Percentiles rank a stretch among this genome's conserved stretches.
phyloP scores from a whole-genome alignment of 2,797 vertebrate species.

The Neosilurus mollespiculum region DNA sequence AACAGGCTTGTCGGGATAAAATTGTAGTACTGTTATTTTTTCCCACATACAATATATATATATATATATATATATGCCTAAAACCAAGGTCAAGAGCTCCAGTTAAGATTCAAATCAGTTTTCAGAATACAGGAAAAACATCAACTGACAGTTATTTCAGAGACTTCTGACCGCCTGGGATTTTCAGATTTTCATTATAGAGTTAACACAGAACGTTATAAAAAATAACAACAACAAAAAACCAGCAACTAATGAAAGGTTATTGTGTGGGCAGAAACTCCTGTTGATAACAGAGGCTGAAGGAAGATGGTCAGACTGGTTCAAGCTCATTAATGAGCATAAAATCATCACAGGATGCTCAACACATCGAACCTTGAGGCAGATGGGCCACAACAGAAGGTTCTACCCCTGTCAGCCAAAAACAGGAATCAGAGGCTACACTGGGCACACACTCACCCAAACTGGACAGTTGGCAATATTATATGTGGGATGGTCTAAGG shows the following conservation, averaged over 20 bases:
- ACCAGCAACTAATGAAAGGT: background rate
- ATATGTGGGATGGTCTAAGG: background rate
- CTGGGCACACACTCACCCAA: background rate
- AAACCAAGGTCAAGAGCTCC: background rate
- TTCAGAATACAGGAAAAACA: background rate
- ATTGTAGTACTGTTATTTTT: too few species aligned
- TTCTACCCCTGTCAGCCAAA: background rate
- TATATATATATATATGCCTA: too few species aligned
- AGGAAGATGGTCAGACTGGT: background rate
- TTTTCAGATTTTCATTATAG: background rate
- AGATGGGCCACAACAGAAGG: background rate
- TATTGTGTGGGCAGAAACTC: background rate
- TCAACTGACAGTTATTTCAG: background rate
- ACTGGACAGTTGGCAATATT: background rate
- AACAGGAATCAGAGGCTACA: background rate
- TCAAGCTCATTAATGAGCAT: background rate
- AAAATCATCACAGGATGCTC: slow-evolving; percentile 5
- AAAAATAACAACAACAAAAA: background rate
- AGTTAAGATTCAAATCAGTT: background rate
- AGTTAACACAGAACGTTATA: background rate
- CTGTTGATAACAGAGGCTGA: too few species aligned
- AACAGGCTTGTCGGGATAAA: too few species aligned
- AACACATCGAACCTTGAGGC: background rate
- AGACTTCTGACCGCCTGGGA: background rate
- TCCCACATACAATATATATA: too few species aligned